Conservation (phyloP, 2,888 invertebrate genomes). For the Folsomia candida region DNA sequence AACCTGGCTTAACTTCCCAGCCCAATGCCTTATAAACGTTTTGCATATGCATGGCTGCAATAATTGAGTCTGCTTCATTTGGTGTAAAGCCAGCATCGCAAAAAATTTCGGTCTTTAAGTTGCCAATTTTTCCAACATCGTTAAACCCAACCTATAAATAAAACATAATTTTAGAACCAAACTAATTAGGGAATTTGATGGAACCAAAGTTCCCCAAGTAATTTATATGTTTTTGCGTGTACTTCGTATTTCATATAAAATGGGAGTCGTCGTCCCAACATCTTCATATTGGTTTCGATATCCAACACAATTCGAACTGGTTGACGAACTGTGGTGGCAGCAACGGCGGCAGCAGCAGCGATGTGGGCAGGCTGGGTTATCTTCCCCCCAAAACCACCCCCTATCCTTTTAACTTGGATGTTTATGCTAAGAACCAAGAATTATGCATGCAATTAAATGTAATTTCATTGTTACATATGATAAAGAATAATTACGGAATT, state of each 20-base stretch:
- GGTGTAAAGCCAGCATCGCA: constrained; percentile 58
- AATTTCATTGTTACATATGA: too few species aligned
- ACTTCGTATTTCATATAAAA: constrained; percentile 63
- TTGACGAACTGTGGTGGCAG: constrained; percentile 62
- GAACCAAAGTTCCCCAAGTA: too few species aligned
- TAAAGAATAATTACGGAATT: too few species aligned
- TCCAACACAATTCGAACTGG: constrained; percentile 72
- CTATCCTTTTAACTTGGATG: constrained; percentile 57
- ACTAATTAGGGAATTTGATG: too few species aligned
- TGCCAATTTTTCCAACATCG: constrained; percentile 65
- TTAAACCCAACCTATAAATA: constrained; percentile 52
- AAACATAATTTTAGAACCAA: background rate
- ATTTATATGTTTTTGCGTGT: too few species aligned
- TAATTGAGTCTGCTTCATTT: constrained; percentile 56
- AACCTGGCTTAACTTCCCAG: constrained; percentile 59
- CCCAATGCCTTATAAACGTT: constrained; percentile 55
- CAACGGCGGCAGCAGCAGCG: constrained; percentile 68
- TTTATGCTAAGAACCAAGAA: constrained; percentile 54
- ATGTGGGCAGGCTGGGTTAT: constrained; percentile 63
- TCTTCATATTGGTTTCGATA: constrained; percentile 69
- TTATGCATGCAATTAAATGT: too few species aligned
- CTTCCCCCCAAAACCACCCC: constrained; percentile 80
- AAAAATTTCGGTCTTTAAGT: constrained; percentile 60
- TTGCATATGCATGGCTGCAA: constrained; percentile 41
- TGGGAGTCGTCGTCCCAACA: constrained; percentile 67